Percentiles rank a stretch among this genome's conserved stretches.
These are phyloP conservation scores for Vulpes vulpes DNA, from an alignment of 2,113 vertebrate species.

Conservation along the genomic window DNA sequence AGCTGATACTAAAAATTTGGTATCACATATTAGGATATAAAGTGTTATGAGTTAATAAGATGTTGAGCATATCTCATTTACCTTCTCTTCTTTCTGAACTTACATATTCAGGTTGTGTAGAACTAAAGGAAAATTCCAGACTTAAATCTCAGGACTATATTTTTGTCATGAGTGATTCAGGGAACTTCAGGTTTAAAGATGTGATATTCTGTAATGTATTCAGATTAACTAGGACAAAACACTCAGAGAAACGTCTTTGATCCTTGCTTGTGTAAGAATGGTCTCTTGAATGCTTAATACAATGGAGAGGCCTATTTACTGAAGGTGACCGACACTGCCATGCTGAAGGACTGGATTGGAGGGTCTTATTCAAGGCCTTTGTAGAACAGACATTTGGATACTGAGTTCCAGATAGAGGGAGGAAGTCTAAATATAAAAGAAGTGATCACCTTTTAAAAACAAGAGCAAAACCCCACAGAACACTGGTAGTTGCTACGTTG, in stretches of 20 bases:
- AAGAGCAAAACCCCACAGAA: not conserved
- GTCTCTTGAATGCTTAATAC: not conserved
- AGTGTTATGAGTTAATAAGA: constrained; percentile 55
- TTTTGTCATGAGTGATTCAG: constrained; percentile 49
- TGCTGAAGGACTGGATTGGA: not conserved
- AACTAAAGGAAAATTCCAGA: constrained; percentile 42
- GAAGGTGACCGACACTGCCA: not conserved
- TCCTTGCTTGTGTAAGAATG: not conserved
- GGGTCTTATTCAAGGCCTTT: constrained; percentile 33
- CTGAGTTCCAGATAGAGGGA: constrained; percentile 20
- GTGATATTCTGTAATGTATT: constrained; percentile 16
- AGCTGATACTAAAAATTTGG: constrained; percentile 57
- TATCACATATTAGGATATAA: constrained; percentile 34
- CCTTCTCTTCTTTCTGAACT: not conserved
- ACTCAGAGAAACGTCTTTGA: constrained; percentile 22
- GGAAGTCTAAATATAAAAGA: constrained; percentile 46
- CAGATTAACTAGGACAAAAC: constrained; percentile 28
- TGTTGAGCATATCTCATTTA: not conserved
- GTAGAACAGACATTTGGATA: not conserved
- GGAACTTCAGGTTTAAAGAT: constrained; percentile 41
- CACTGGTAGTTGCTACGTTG: constrained; percentile 11
- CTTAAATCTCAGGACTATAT: not conserved
- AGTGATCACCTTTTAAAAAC: constrained; percentile 37
- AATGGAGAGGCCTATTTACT: constrained; percentile 22
- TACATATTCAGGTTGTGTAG: not conserved